Evolutionary conservation across 2,888 invertebrate genomes (phyloP).

Genomic region (Congeria kusceri): DNA sequence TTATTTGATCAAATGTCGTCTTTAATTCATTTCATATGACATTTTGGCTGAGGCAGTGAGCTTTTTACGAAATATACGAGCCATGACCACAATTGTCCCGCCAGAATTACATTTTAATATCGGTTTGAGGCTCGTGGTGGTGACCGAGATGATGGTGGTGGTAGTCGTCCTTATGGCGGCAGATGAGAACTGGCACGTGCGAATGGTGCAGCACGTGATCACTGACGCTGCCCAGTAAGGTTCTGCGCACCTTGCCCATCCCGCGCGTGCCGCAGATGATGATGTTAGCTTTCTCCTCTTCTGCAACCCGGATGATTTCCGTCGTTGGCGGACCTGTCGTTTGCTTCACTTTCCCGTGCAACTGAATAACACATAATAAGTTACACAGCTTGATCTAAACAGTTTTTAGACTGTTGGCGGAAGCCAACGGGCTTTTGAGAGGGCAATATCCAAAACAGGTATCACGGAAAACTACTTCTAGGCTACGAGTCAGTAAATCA

Average conservation of each 20-base stretch:
- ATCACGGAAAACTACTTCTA: no score
- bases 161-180: conserved; percentile 62
- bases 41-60: no score
- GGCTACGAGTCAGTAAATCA: no score
- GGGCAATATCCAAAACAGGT: no score
- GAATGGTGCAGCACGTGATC: conserved; percentile 69
- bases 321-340: conserved; percentile 36
- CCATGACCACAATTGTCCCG: no score
- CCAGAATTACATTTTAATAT: conserved; percentile 23
- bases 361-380: conserved; percentile 20
- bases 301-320: conserved; percentile 51
- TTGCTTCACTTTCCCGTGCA: conserved; percentile 58
- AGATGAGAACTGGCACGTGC: conserved; percentile 65
- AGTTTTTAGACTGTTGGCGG: no score
- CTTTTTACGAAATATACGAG: no score
- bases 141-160: conserved; percentile 37
- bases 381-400: no score
- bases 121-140: conserved; percentile 8
- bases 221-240: conserved; percentile 68
- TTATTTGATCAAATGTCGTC: no score
- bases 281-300: conserved; percentile 60
- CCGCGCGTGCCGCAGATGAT: conserved; percentile 64
- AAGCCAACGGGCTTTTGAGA: no score
- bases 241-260: conserved; percentile 62
- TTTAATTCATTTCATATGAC: no score